Evolutionary conservation across 2,113 vertebrate genomes (phyloP).

Genomic region (Alexandromys fortis): DNA sequence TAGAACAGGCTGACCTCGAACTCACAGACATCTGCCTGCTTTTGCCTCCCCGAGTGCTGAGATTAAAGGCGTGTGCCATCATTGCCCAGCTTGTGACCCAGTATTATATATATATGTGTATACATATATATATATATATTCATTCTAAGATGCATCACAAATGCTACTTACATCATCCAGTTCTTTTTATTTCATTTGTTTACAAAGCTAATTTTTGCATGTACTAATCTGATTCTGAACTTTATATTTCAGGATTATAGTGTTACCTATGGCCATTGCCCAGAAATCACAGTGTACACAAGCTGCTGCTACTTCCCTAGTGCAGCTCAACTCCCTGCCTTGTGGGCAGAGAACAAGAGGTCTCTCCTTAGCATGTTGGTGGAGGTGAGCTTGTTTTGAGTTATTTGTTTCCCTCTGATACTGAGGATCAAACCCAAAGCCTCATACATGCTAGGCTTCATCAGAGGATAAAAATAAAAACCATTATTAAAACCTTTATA

Average conservation of each 20-base stretch:
- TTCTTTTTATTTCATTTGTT: constrained; percentile 11
- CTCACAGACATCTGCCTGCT: no score
- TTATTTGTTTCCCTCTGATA: neutral
- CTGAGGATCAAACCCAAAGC: neutral
- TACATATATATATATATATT: neutral
- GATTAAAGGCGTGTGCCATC: neutral
- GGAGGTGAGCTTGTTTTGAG: constrained; percentile 89
- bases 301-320: constrained; percentile 95
- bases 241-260: constrained; percentile 93
- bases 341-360: constrained; percentile 96
- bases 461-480: neutral
- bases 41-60: no score
- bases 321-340: constrained; percentile 89
- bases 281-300: constrained; percentile 97
- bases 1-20: no score
- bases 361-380: constrained; percentile 97
- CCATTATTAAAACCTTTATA: constrained; percentile 38
- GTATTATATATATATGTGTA: neutral
- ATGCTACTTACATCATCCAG: neutral
- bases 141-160: constrained; percentile 35
- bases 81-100: neutral
- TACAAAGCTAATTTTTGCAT: neutral
- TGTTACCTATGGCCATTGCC: constrained; percentile 94
- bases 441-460: neutral
- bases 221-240: constrained; percentile 53